Evolutionary conservation across 2,113 vertebrate species (phyloP).

Genomic region (Montifringilla adamsi): DNA sequence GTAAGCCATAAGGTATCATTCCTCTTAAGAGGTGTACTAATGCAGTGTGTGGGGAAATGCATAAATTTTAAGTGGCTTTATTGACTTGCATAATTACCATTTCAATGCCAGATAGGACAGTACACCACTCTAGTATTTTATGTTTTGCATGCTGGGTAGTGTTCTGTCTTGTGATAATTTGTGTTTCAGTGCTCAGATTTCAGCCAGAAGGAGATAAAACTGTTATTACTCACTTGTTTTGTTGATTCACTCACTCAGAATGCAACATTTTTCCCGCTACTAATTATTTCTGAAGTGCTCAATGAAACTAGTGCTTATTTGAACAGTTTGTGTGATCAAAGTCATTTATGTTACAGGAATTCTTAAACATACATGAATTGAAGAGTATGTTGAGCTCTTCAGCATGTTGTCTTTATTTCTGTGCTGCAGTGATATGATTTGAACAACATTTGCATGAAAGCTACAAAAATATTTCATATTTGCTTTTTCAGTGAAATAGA

Average conservation of each 20-base stretch:
- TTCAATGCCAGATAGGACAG: not conserved
- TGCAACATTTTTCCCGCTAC: not conserved
- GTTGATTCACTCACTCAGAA: not conserved
- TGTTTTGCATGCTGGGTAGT: not conserved
- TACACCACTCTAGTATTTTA: not conserved
- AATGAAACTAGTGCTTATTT: not conserved
- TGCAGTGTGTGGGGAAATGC: not conserved
- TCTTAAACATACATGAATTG: not conserved
- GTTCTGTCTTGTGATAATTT: not conserved
- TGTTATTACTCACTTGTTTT: not conserved
- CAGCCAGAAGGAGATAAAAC: not conserved
- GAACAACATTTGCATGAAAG: not conserved
- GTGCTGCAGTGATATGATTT: not conserved
- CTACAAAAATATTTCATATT: not conserved
- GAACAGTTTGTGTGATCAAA: not conserved
- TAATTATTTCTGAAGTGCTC: not conserved
- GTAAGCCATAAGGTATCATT: not conserved
- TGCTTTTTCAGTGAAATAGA: conserved; percentile 87
- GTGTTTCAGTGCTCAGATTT: not conserved
- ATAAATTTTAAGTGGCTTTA: not conserved
- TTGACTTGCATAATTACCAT: not conserved
- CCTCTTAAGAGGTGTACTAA: not conserved
- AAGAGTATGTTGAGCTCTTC: not conserved
- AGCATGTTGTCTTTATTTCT: not conserved
- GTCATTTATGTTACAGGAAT: not conserved